phyloP scores from a whole-genome alignment of 2,888 invertebrate species.

The Sarcophaga rosellei region DNA sequence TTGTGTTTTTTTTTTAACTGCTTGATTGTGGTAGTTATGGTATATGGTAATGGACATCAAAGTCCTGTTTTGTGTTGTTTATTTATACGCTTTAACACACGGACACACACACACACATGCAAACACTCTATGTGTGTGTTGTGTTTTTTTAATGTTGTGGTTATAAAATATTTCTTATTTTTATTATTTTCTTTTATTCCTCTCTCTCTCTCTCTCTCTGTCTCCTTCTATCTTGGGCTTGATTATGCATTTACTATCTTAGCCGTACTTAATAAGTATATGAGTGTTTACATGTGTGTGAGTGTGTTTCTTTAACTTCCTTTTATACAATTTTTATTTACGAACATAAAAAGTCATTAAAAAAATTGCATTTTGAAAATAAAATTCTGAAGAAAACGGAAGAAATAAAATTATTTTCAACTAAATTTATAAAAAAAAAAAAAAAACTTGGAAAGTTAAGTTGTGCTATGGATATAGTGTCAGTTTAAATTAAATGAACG shows the following conservation, averaged over 20 bases:
- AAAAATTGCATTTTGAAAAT: conserved; percentile 36
- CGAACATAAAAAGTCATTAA: neutral
- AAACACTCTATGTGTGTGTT: neutral
- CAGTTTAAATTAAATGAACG: neutral
- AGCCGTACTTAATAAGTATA: neutral
- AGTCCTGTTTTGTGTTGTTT: neutral
- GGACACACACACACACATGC: neutral
- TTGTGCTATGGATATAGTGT: neutral
- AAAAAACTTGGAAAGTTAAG: neutral
- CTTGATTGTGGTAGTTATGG: conserved; percentile 1
- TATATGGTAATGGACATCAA: conserved; percentile 33
- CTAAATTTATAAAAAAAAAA: neutral
- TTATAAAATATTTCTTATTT: conserved; percentile 42
- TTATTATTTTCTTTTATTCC: conserved; percentile 43
- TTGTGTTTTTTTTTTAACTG: neutral
- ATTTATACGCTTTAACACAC: neutral
- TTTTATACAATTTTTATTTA: neutral
- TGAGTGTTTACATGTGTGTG: neutral
- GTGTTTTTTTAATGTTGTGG: conserved; percentile 35
- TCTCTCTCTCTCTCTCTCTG: neutral
- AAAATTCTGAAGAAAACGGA: neutral
- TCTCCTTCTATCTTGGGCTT: neutral
- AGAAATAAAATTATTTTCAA: neutral
- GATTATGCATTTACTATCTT: neutral
- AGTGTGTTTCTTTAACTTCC: neutral